A percentile compares a stretch with the other conserved stretches of the same genome.
Conservation (phyloP, 2,888 invertebrate genomes). For the Periphyllus acericola region DNA sequence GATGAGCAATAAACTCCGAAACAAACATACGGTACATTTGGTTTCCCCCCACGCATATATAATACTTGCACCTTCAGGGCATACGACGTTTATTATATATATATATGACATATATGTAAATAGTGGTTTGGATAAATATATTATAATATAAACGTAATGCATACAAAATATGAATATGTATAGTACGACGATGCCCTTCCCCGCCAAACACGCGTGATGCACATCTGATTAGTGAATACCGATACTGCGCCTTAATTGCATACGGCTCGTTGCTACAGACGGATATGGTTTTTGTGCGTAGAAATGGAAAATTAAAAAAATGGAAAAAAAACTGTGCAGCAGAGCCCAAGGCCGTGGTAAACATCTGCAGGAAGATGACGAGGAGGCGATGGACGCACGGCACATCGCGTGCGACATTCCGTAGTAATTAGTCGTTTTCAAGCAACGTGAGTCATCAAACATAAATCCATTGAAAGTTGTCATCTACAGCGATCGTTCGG, state of each 20-base stretch:
- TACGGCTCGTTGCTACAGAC: not conserved
- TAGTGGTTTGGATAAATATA: not conserved
- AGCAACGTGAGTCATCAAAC: slow-evolving; percentile 11
- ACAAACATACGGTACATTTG: not conserved
- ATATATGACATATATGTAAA: not conserved
- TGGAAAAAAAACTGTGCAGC: not conserved
- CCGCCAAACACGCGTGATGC: not conserved
- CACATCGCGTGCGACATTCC: slow-evolving; percentile 31
- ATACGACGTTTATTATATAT: not conserved
- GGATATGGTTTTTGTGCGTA: not conserved
- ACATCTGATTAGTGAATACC: not conserved
- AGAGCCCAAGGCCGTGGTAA: not conserved
- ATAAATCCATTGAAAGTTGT: not conserved
- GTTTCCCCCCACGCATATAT: not conserved
- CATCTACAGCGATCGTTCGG: too few relatives aligned
- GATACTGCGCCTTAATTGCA: not conserved
- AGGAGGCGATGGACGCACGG: too few relatives aligned
- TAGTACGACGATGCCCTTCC: not conserved
- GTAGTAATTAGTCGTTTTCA: slow-evolving; percentile 22
- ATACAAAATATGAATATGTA: not conserved
- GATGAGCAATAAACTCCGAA: not conserved
- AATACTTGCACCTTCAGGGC: not conserved
- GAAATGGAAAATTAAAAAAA: not conserved
- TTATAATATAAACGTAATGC: not conserved
- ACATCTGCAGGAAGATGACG: not conserved